These are phyloP conservation scores for Phylloscopus trochiloides DNA, from an alignment of 2,113 vertebrate species.

Conservation along the genomic window DNA sequence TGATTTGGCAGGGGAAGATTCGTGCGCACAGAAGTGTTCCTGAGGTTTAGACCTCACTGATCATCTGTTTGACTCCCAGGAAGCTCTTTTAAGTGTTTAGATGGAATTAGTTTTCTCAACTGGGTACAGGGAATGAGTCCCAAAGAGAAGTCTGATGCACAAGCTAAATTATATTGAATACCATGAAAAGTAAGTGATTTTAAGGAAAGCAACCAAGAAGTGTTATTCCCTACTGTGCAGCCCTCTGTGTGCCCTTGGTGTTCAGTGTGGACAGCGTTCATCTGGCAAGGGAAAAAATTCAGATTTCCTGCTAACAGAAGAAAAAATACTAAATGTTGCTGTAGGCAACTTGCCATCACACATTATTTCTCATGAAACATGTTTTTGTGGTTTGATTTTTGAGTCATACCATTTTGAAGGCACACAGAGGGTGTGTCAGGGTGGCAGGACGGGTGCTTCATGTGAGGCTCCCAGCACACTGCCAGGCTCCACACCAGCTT, in stretches of 20 bases:
- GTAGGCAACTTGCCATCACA: slow-evolving; percentile 21
- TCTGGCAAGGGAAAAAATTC: slow-evolving; percentile 29
- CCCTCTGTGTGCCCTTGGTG: not conserved
- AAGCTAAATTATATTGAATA: not conserved
- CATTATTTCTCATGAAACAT: slow-evolving; percentile 57
- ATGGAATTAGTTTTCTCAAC: slow-evolving; percentile 10
- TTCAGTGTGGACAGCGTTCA: not conserved
- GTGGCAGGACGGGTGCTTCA: not conserved
- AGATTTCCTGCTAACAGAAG: slow-evolving; percentile 41
- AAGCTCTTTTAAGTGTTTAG: slow-evolving; percentile 1
- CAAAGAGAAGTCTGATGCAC: not conserved
- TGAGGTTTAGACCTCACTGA: slow-evolving; percentile 1
- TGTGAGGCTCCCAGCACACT: not conserved
- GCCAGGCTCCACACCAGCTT: not conserved
- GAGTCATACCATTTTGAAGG: not conserved
- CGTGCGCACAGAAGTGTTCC: not conserved
- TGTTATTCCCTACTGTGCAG: not conserved
- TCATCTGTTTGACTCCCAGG: not conserved
- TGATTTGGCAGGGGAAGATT: not conserved
- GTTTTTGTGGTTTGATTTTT: slow-evolving; percentile 38
- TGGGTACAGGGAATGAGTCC: not conserved
- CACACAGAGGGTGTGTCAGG: not conserved
- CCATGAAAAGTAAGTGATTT: not conserved
- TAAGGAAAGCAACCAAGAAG: not conserved
- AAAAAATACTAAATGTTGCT: slow-evolving; percentile 34